Conservation (phyloP, 1,140 invertebrate genomes). For the Drosophila mayri region DNA sequence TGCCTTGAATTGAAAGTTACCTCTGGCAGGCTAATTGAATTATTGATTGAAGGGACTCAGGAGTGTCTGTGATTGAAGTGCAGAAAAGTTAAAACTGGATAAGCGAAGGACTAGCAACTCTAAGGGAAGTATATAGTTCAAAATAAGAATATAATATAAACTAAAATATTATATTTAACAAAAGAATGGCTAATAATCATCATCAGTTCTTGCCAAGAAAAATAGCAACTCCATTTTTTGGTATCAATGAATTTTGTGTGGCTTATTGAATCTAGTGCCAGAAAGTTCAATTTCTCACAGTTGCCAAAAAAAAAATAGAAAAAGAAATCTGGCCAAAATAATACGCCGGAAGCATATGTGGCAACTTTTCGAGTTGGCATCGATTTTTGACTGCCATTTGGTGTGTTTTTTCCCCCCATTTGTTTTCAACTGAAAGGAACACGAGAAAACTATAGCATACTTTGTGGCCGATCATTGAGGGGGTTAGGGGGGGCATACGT, state of each 20-base stretch:
- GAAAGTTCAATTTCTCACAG: conserved; percentile 17
- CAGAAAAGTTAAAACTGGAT: neutral
- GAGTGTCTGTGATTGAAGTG: neutral
- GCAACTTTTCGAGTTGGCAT: conserved; percentile 53
- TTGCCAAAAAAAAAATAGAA: conserved; percentile 13
- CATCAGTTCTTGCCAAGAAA: conserved; percentile 13
- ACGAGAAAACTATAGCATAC: conserved; percentile 58
- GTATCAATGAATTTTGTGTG: conserved; percentile 23
- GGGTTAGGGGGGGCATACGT: neutral
- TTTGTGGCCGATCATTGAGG: conserved; percentile 67
- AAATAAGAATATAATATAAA: neutral
- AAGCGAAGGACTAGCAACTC: no score
- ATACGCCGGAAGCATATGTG: conserved; percentile 52
- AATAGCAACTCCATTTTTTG: neutral
- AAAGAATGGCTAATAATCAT: conserved; percentile 22
- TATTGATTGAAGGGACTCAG: conserved; percentile 12
- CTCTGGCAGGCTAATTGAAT: conserved; percentile 34
- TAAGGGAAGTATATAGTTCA: no score
- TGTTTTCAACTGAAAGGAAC: conserved; percentile 33
- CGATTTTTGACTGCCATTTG: conserved; percentile 37
- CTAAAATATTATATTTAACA: neutral
- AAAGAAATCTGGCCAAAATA: neutral
- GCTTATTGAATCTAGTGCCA: conserved; percentile 36
- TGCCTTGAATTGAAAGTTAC: conserved; percentile 16
- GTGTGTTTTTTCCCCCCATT: conserved; percentile 12